Base-by-base conservation (phyloP, 2,113 vertebrate genomes). In the Rhagologus leucostigma region DNA sequence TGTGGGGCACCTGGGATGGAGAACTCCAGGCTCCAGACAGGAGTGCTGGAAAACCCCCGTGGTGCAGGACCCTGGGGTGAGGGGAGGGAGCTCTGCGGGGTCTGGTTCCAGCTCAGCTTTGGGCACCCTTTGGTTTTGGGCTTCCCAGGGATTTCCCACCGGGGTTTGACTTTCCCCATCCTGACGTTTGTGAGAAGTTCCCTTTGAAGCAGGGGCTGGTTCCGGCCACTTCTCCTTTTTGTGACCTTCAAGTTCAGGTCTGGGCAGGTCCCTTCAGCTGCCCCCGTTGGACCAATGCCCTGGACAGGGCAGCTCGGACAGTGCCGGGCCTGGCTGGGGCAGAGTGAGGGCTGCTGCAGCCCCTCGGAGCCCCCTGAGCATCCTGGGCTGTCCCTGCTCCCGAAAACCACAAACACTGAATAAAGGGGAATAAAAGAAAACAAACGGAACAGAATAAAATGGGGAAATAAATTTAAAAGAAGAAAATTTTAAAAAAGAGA, bases 101-200 rank as follows among this genome's bases (percentile, higher is more conserved):
- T 1, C 12, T 0, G 39, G 1, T 6, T 39, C 59, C 10, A 1
- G 32, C 33, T 5, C 22, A 1, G 69, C 37, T 26, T 13, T 23
- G 0, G 4, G 16, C 32, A 11, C 9, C 4, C 1, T 5, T 30
- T 12, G 56, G 0, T 4, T 55, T 41, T 7, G 47, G 56, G 62
- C 41, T 75, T 33, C 62, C 57, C 63, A 20, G 78, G 78, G 73
- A 6, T 35, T 84, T 75, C 2, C 60, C 65, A 4, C 10, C 18
- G 4, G 18, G 5, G 1, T 14, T 24, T 1, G 26, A 6, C 33
- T 63, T 63, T 55, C 74, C 74, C 32, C 4, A 0, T 7, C 7
- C 37, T 18, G 41, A 7, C 2, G 2, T 14, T 14, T 14, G 30
- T n/a, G 44, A 53, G 19, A 52, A 65, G 29, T 55, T 55, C 87